Evolutionary conservation across 2,888 invertebrate species (phyloP), one percentile per base, ranked within the genome.

Genomic region (Suillia variegata): DNA sequence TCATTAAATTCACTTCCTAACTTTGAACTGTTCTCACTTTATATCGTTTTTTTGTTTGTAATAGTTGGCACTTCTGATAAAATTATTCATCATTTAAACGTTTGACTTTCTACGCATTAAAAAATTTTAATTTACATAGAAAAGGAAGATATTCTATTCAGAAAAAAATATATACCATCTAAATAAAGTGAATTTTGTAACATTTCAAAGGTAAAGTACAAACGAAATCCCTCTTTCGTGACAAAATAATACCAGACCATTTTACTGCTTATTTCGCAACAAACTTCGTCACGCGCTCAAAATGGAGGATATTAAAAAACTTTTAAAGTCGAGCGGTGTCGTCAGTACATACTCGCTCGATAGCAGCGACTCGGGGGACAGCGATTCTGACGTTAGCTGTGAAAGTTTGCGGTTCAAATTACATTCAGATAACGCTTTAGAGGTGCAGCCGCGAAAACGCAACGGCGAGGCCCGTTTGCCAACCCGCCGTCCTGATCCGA

Each of bases 401-500:
- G 68, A 62, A 55, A 49, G 34, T 8, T 8, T 10, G 26, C 13
- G 57, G 45, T 26, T 54, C 15, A 53, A 47, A 33, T 6, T n/a
- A 26, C n/a, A n/a, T 1, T 24, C 42, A 22, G 0, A 15, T n/a
- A n/a, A 8, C 3, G n/a, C 18, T 34, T 38, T 12, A 18, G 18
- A 15, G 42, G 20, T 10, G 13, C 13, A 8, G 13, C 18, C 63
- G 10, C 45, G 26, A 26, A 26, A 26, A 10, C 26, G 5, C 10
- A 26, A 26, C 10, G 26, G 26, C 26, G 26, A 26, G 26, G 56
- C 66, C 47, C 70, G 79, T 5, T 26, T 75, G 55, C 81, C 81
- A 12, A 81, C 81, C 1, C 67, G 81, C 56, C 68, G 74, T 1
- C 81, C 81, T 1, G 75, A 81, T 69, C 79, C 80, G 55, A 79